Conservation (phyloP, 2,888 invertebrate genomes). For the Saturnia japonica region DNA sequence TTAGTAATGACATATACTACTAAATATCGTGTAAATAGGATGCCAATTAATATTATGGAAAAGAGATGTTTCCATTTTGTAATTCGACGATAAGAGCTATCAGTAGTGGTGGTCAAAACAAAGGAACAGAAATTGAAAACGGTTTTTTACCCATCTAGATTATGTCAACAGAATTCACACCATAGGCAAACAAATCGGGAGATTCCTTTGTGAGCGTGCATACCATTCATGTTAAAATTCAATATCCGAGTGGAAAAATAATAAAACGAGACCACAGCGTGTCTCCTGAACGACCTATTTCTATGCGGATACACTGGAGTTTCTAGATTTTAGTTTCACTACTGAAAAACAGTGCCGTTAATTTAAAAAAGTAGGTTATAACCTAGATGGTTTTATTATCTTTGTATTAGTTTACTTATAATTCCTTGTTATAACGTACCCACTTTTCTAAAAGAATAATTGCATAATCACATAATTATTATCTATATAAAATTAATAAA, state of each 20-base stretch:
- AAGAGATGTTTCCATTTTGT: not conserved
- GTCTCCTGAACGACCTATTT: constrained; percentile 5
- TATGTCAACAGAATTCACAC: constrained; percentile 34
- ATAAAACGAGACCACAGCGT: not conserved
- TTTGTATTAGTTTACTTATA: not conserved
- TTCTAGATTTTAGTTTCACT: not conserved
- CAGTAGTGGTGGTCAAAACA: not conserved
- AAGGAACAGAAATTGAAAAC: not conserved
- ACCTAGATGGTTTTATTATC: not conserved
- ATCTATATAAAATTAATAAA: too few relatives aligned
- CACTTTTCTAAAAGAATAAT: too few relatives aligned
- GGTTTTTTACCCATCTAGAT: constrained; percentile 25
- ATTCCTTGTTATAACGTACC: not conserved
- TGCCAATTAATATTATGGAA: not conserved
- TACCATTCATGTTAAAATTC: constrained; percentile 16
- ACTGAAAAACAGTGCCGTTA: not conserved
- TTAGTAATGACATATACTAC: not conserved
- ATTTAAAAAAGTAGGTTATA: not conserved
- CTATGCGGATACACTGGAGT: not conserved
- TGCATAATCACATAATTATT: too few relatives aligned
- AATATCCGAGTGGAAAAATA: constrained; percentile 5
- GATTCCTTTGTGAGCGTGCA: constrained; percentile 17
- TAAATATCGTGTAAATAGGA: not conserved
- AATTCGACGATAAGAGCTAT: not conserved
- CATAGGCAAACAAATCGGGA: constrained; percentile 15